Evolutionary conservation across 1,140 invertebrate genomes (phyloP).

Genomic region (Drosophila sp.): DNA sequence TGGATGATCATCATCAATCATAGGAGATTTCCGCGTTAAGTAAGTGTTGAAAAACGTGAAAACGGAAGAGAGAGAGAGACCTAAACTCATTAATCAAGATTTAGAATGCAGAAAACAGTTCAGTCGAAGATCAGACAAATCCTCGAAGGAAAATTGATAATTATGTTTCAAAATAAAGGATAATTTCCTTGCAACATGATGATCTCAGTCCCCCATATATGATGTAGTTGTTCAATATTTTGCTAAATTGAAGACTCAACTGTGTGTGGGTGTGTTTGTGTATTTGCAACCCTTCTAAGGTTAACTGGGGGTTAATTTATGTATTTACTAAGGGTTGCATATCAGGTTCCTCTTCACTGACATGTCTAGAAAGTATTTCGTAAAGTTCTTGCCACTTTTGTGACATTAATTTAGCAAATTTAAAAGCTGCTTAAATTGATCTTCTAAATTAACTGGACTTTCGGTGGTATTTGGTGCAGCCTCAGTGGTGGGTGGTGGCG

Average conservation of each 20-base stretch:
- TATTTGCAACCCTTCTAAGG: constrained; percentile 20
- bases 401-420: constrained; percentile 70
- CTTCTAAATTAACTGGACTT: constrained; percentile 45
- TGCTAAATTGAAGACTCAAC: neutral
- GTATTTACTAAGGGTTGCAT: constrained; percentile 36
- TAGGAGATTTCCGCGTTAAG: no score
- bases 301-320: constrained; percentile 40
- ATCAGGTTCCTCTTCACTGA: neutral
- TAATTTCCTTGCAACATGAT: no score
- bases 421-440: constrained; percentile 72
- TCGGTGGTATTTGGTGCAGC: constrained; percentile 43
- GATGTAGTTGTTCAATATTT: neutral
- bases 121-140: no score
- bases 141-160: no score
- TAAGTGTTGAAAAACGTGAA: no score
- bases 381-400: constrained; percentile 17
- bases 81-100: no score
- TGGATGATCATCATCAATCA: neutral
- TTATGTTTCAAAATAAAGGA: no score
- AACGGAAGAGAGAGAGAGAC: no score
- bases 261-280: neutral
- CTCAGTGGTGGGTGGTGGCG: constrained; percentile 50
- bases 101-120: no score
- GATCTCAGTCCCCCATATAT: no score
- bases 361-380: constrained; percentile 27